Conservation (phyloP, 1,140 invertebrate genomes). For the Oryzaephilus surinamensis region DNA sequence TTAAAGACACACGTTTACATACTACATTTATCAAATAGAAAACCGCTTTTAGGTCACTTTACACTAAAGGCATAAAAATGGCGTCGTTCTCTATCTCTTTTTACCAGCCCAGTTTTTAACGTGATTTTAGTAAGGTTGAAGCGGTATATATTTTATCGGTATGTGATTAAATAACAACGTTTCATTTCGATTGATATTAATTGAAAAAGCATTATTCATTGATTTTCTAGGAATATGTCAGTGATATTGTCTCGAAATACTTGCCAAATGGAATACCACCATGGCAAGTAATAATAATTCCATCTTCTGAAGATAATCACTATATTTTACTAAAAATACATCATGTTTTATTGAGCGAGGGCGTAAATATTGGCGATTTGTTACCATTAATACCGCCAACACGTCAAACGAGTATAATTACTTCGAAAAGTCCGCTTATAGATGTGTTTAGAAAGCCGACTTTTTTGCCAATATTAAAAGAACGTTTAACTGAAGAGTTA, state of each 20-base stretch:
- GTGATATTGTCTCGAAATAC: conserved; percentile 66
- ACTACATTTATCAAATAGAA: neutral
- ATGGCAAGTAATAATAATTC: conserved; percentile 72
- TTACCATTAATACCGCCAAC: conserved; percentile 49
- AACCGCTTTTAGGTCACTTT: neutral
- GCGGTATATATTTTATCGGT: too few relatives aligned
- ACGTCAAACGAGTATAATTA: conserved; percentile 24
- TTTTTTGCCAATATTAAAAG: conserved; percentile 53
- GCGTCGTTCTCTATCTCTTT: too few relatives aligned
- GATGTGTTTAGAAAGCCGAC: conserved; percentile 49
- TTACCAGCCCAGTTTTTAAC: too few relatives aligned
- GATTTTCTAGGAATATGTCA: conserved; percentile 59
- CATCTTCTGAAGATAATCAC: conserved; percentile 49
- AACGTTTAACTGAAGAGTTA: conserved; percentile 53
- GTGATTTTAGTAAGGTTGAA: too few relatives aligned
- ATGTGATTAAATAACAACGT: neutral
- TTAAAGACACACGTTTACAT: neutral
- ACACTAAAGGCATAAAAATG: too few relatives aligned
- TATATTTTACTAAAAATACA: conserved; percentile 65
- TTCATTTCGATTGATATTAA: neutral
- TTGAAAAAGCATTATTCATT: neutral
- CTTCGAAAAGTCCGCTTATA: conserved; percentile 40
- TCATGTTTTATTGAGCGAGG: conserved; percentile 58
- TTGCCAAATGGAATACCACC: conserved; percentile 56
- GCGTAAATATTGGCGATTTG: conserved; percentile 61